A percentile compares a stretch with the other conserved stretches of the same genome.
These are phyloP conservation scores for Salpingus planirostris DNA, from an alignment of 2,888 invertebrate species.

Conservation along the genomic window DNA sequence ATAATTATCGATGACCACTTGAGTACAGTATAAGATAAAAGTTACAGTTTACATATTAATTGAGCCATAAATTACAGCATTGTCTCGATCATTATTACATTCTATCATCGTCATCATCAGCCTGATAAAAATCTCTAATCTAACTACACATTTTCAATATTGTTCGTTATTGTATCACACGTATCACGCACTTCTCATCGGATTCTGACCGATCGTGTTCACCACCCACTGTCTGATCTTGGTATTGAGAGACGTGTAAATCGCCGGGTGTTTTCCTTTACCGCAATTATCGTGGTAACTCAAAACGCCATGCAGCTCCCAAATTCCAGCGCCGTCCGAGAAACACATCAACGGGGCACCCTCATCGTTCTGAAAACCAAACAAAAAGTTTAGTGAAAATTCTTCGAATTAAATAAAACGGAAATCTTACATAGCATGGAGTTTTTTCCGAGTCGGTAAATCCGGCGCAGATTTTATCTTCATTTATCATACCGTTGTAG, in stretches of 20 bases:
- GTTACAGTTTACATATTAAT: conserved; percentile 10
- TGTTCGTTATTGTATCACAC: conserved; percentile 8
- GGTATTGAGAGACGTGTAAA: conserved; percentile 44
- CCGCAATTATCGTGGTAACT: conserved; percentile 53
- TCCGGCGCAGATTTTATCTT: conserved; percentile 52
- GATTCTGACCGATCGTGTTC: conserved; percentile 36
- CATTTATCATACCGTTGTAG: conserved; percentile 50
- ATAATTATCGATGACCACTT: too few relatives aligned
- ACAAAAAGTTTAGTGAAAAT: not conserved
- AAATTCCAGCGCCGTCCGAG: conserved; percentile 43
- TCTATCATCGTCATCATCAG: too few relatives aligned
- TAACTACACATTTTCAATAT: conserved; percentile 5
- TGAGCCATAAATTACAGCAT: conserved; percentile 10
- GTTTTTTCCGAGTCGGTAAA: conserved; percentile 48
- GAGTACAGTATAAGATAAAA: too few relatives aligned
- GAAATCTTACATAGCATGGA: conserved; percentile 51
- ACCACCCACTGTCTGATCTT: conserved; percentile 40
- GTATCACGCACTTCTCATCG: conserved; percentile 9
- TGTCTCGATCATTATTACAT: too few relatives aligned
- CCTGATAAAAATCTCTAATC: conserved; percentile 1
- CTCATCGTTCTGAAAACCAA: conserved; percentile 49
- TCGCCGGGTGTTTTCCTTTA: conserved; percentile 48
- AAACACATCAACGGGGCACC: conserved; percentile 59
- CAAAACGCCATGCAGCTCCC: conserved; percentile 54
- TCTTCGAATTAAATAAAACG: too few relatives aligned